Evolutionary conservation across 2,797 vertebrate genomes (phyloP), one percentile per base, ranked within the genome.

Genomic region (Myotis findleyi): DNA sequence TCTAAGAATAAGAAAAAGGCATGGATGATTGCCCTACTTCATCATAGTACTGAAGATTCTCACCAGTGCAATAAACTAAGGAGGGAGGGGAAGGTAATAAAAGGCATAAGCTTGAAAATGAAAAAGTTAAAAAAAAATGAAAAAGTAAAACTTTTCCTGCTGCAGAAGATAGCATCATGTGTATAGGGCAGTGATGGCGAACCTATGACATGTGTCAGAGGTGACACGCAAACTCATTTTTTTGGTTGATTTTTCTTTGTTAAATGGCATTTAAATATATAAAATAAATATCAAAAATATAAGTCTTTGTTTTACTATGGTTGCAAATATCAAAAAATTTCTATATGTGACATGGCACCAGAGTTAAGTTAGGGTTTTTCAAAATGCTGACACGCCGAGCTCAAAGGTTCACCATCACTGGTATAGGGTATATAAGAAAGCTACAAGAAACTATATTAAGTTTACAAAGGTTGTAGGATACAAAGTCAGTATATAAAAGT

Each of bases 401-500:
- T 36, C 36, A 36, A 36, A 36, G 36, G 36, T 36, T 36, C 36
- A 36, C 36, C 36, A 36, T 36, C 36, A 36, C 36, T 36, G 36
- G 36, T 36, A 36, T 55, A 77, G 69, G 53, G 81, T 69, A 87
- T 69, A 62, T 21, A 88, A 83, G 57, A 21, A 79, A 73, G 66
- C 25, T n/a, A 25, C 36, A 79, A 49, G 49, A 59, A 84, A 83
- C 13, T 88, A 55, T 51, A 44, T 62, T 64, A 55, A 64, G 27
- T 75, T 55, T 91, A 91, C 53, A 80, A 92, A 85, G 66, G 41
- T 69, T 85, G 17, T 8, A 62, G 14, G 3, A 55, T 88, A 80
- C 11, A 69, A 69, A 91, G 13, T 94, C 27, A 83, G 36, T 76
- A 23, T 86, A 49, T 91, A 69, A 90, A 91, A 87, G 44, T 51